These are phyloP conservation scores for Artemisiospiza belli DNA, from an alignment of 2,113 vertebrate species.

Conservation along the genomic window DNA sequence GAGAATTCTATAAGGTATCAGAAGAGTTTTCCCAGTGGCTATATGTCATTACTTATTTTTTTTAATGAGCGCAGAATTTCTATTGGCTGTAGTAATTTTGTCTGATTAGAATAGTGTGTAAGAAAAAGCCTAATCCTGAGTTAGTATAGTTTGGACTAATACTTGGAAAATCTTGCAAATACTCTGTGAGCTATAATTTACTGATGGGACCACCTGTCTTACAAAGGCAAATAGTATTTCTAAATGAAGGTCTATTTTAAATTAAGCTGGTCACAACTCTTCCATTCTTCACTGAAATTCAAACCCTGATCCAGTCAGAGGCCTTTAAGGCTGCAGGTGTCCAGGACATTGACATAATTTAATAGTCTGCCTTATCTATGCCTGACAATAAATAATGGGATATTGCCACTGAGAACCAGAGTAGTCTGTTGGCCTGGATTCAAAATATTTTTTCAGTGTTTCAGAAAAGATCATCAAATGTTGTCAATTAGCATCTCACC, in stretches of 20 bases:
- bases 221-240: neutral
- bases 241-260: neutral
- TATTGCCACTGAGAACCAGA: constrained; percentile 1
- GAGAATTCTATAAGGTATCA: neutral
- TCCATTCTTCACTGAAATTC: neutral
- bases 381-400: constrained; percentile 13
- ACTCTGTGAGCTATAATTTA: neutral
- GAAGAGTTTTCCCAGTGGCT: neutral
- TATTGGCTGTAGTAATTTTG: neutral
- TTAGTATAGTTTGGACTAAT: neutral
- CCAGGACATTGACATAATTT: neutral
- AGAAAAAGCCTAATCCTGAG: neutral
- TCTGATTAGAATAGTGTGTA: neutral
- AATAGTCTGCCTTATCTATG: constrained; percentile 14
- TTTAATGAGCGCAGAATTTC: neutral
- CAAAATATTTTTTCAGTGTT: neutral
- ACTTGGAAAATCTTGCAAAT: neutral
- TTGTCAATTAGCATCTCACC: neutral
- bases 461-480: neutral
- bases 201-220: neutral
- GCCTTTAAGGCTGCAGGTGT: neutral
- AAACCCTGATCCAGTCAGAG: neutral
- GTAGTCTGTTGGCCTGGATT: constrained; percentile 17
- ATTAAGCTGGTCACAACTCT: neutral
- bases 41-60: neutral